These are phyloP conservation scores for Molossus molossus DNA, from an alignment of 2,797 vertebrate genomes.

Conservation along the genomic window DNA sequence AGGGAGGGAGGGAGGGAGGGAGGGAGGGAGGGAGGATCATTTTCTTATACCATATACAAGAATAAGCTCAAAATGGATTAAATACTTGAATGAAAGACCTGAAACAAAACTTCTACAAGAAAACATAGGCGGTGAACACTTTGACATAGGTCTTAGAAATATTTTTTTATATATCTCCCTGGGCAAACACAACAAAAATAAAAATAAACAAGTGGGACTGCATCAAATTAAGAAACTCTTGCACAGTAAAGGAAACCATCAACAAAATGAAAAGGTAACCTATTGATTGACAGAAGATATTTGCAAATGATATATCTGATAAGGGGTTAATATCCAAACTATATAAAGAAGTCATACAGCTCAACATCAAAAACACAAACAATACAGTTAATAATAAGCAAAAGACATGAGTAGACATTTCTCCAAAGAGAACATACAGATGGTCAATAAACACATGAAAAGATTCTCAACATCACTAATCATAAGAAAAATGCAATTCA, in stretches of 20 bases:
- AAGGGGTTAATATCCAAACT: not conserved
- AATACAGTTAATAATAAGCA: not conserved
- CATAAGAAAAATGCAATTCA: not conserved
- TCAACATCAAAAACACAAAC: not conserved
- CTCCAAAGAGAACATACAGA: not conserved
- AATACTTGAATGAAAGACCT: not conserved
- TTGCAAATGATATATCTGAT: not conserved
- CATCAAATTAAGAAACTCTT: not conserved
- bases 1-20: too few species aligned
- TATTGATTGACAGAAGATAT: not conserved
- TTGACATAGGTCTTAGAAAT: not conserved
- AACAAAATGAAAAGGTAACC: not conserved
- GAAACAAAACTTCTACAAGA: not conserved
- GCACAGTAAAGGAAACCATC: not conserved
- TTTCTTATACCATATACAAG: not conserved
- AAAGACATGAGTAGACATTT: not conserved
- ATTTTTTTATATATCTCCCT: not conserved
- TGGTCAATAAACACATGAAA: not conserved
- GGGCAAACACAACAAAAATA: not conserved
- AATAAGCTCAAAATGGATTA: not conserved
- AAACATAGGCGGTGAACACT: not conserved
- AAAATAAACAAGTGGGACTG: not conserved
- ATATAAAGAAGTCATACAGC: not conserved
- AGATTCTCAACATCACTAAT: not conserved
- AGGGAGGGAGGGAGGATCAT: not conserved